Conservation (phyloP, 2,888 invertebrate species). For the Athripsodes cinereus region DNA sequence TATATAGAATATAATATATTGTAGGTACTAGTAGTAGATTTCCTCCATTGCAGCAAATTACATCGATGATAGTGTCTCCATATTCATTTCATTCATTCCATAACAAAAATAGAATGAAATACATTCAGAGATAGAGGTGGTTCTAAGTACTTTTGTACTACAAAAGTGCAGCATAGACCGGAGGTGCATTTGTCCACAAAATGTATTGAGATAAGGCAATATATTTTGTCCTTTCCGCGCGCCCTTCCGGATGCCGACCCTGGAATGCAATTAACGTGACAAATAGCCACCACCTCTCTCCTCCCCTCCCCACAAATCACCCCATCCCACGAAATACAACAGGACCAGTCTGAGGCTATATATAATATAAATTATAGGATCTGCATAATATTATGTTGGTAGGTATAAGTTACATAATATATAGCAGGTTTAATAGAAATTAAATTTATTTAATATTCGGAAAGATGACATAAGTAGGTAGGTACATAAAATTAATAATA, state of each 20-base stretch:
- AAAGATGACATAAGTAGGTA: too few relatives aligned
- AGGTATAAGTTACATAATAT: too few relatives aligned
- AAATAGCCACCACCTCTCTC: constrained; percentile 19
- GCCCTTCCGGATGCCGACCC: constrained; percentile 14
- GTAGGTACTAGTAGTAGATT: too few relatives aligned
- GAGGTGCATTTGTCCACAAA: constrained; percentile 11
- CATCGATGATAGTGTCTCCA: neutral
- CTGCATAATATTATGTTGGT: too few relatives aligned
- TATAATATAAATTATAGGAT: too few relatives aligned
- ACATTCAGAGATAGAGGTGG: neutral
- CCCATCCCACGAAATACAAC: neutral
- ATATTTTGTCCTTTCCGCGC: constrained; percentile 15
- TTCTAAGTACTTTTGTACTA: neutral
- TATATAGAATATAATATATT: too few relatives aligned
- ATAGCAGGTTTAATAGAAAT: too few relatives aligned
- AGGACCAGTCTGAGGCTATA: neutral
- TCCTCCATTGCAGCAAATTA: neutral
- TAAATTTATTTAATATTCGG: too few relatives aligned
- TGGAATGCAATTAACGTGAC: constrained; percentile 26
- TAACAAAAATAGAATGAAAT: neutral
- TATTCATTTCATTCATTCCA: neutral
- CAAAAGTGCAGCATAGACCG: constrained; percentile 2
- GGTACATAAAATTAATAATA: too few relatives aligned
- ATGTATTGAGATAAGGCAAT: constrained; percentile 12
- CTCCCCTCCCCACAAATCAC: neutral